phyloP scores from a whole-genome alignment of 2,113 vertebrate genomes.

The Salvelinus fontinalis region DNA sequence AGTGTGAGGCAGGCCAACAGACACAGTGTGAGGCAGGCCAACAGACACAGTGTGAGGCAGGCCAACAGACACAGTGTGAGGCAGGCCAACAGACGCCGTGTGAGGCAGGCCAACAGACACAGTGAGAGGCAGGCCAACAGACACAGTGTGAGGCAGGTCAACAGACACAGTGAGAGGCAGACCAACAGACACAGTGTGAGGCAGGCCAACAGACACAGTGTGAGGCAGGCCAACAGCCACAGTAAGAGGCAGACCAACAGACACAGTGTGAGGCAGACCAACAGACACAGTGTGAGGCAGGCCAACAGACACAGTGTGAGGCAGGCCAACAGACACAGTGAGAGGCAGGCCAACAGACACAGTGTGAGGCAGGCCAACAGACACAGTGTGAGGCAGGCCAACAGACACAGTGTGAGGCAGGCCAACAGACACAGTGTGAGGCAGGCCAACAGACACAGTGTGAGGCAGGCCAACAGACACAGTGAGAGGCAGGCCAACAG shows the following conservation, averaged over 20 bases:
- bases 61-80: constrained; percentile 25
- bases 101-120: constrained; percentile 3
- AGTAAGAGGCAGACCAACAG: neutral
- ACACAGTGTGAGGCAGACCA: constrained; percentile 33
- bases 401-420: constrained; percentile 30
- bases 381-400: neutral
- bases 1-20: constrained; percentile 33
- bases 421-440: constrained; percentile 32
- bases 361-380: constrained; percentile 31
- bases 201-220: constrained; percentile 5
- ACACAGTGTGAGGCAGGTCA: neutral
- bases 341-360: constrained; percentile 1
- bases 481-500: constrained; percentile 35
- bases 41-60: neutral
- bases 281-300: neutral
- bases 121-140: constrained; percentile 31
- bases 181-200: neutral
- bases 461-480: neutral
- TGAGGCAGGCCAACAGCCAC: constrained; percentile 29
- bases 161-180: constrained; percentile 28
- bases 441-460: constrained; percentile 1
- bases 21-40: constrained; percentile 35
- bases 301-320: constrained; percentile 27
- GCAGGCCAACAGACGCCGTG: too few relatives aligned
- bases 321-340: constrained; percentile 1